Percentiles rank a stretch among this genome's conserved stretches.
These are phyloP conservation scores for Clostera curtula DNA, from an alignment of 2,888 invertebrate genomes.

Conservation along the genomic window DNA sequence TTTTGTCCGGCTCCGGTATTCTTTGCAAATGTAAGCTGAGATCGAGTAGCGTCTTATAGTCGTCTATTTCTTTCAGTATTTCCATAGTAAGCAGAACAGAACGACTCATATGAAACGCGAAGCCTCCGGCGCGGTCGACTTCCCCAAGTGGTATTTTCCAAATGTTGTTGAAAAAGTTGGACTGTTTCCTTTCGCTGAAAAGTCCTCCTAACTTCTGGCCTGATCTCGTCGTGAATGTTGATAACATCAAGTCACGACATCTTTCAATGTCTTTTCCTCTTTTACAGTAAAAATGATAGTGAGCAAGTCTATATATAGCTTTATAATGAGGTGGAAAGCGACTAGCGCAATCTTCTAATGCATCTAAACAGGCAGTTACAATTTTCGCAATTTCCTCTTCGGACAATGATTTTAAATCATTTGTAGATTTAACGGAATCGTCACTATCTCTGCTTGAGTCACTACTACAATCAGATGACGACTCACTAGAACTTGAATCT, in stretches of 20 bases:
- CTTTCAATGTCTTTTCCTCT: constrained; percentile 79
- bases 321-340: constrained; percentile 95
- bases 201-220: constrained; percentile 84
- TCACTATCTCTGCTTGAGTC: constrained; percentile 73
- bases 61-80: constrained; percentile 85
- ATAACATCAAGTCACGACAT: constrained; percentile 82
- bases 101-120: constrained; percentile 92
- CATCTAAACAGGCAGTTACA: constrained; percentile 81
- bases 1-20: constrained; percentile 91
- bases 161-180: constrained; percentile 94
- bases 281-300: constrained; percentile 86
- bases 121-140: constrained; percentile 93
- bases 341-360: constrained; percentile 88
- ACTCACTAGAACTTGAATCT: constrained; percentile 74
- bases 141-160: constrained; percentile 94
- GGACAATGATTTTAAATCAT: constrained; percentile 50
- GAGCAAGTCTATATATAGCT: constrained; percentile 89
- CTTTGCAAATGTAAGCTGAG: constrained; percentile 85
- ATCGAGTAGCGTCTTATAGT: constrained; percentile 86
- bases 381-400: constrained; percentile 76
- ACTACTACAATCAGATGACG: constrained; percentile 67
- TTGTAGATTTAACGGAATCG: constrained; percentile 54
- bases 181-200: constrained; percentile 88
- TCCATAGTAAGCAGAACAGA: constrained; percentile 88
- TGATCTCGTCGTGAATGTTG: constrained; percentile 78